Base-by-base conservation (phyloP, 2,888 invertebrate species). In the Scaptomyza parva region DNA sequence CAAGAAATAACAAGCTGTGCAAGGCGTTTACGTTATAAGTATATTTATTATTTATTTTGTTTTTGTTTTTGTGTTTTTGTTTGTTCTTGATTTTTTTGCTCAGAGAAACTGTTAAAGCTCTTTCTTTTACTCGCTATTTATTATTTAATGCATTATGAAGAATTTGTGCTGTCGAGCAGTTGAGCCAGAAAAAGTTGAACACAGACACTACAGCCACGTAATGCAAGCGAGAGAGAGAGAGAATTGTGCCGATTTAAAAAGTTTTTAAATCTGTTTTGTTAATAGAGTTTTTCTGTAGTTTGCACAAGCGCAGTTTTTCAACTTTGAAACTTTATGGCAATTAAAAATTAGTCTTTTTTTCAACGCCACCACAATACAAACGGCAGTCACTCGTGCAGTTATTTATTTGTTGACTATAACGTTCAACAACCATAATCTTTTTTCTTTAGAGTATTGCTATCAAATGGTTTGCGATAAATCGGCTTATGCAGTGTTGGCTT, bases 271-370 rank as follows among this genome's bases (percentile, higher is more conserved):
- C 18, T 18, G n/a, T 45, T 18, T 45, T 18, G 9, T n/a, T 30
- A 18, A 11, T 18, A 47, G 30, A 37, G 17, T 37, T 37, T 37
- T 8, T 1, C 9, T 37, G 37, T 4, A 37, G 17, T 17, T 37
- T 9, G 37, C 37, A 17, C 37, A 17, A 17, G 17, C 37, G 37
- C 37, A 17, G 17, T 9, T 47, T 30, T 11, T 2, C 9, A 30
- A 47, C 47, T 47, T 30, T n/a, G 3, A 20, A 47, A n/a, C n/a
- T 30, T 47, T 47, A 6, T n/a, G 2, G 9, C 3, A 47, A 47
- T 47, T 20, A 30, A n/a, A 47, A 30, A 20, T 6, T 5, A 18
- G 4, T 30, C 30, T 45, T 20, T 9, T 12, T 30, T 20, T 9
- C 17, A 37, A 37, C 37, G 17, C 17, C 9, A 37, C 17, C 9